Base-by-base conservation (phyloP, 2,113 vertebrate genomes). In the Campylomormyrus tamandua region DNA sequence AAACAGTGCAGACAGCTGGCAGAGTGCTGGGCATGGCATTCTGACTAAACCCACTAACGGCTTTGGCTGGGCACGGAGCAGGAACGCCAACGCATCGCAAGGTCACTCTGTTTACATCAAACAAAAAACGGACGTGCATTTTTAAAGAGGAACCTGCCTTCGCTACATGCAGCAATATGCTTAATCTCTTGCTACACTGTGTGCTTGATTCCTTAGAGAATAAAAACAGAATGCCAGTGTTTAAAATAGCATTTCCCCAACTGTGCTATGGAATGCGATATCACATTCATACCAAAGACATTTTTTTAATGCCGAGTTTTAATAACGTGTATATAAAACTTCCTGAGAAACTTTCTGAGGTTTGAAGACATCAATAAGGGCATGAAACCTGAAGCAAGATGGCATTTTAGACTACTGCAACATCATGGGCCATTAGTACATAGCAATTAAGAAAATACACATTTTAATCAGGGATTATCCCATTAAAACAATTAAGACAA, bases 401-500 rank as follows among this genome's bases (percentile, higher is more conserved):
- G 53, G 56, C 58, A 66, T 66, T 66, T 66, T 66, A 66, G 8
- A 11, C n/a, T 27, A 13, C 89, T 46, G 45, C 62, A 90, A 27
- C 45, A 86, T 95, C 95, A 96, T 96, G 96, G 95, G 93, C 95
- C 96, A 97, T 97, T 97, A 97, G 96, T 96, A 96, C 96, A 95
- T 96, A 95, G 96, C 96, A 97, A 97, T 97, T 97, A 97, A 95
- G 95, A 95, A 96, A 96, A 96, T 97, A 96, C 96, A 97, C 97
- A 97, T 97, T 97, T 97, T 97, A 97, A 97, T 97, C 97, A 97
- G 97, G 96, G 97, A 96, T 93, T 95, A 97, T 95, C 94, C 95
- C 96, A 97, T 97, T 97, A 97, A 97, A 97, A 97, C 96, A 97
- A 97, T 97, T 97, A 97, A 95, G 92, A 96, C 97, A 97, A 96